Percentiles rank a stretch among this genome's conserved stretches.
Evolutionary conservation across 2,888 invertebrate genomes (phyloP).

Genomic region (Melipona bicolor): DNA sequence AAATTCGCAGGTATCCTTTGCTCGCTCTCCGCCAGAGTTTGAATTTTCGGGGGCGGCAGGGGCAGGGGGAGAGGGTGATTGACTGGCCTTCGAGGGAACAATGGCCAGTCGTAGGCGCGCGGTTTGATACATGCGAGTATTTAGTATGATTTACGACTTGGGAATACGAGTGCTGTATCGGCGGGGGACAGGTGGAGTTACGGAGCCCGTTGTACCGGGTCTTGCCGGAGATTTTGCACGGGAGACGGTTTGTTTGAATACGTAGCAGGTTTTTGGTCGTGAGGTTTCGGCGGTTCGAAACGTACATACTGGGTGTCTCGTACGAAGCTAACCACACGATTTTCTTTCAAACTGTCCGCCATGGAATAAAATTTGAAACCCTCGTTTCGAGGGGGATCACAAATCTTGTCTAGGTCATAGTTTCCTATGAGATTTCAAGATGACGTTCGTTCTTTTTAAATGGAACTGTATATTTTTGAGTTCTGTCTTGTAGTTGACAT

Average conservation of each 20-base stretch:
- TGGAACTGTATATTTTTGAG: too few relatives aligned
- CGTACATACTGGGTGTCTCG: neutral
- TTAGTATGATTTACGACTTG: conserved; percentile 12
- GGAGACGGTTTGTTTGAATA: neutral
- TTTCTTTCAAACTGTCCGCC: too few relatives aligned
- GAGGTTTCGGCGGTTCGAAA: neutral
- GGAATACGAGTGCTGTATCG: neutral
- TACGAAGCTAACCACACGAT: too few relatives aligned
- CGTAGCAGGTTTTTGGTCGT: conserved; percentile 1
- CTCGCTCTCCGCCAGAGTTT: neutral
- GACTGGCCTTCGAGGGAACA: conserved; percentile 1
- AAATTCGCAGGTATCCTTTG: conserved; percentile 10
- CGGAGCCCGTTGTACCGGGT: neutral
- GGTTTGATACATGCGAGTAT: conserved; percentile 11
- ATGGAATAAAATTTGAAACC: too few relatives aligned
- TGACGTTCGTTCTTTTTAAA: too few relatives aligned
- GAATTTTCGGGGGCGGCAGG: neutral
- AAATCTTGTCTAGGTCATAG: too few relatives aligned
- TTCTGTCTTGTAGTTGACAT: too few relatives aligned
- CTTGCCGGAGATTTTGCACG: neutral
- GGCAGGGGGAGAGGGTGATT: neutral
- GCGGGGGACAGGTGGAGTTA: neutral
- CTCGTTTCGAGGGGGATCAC: too few relatives aligned
- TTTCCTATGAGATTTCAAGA: too few relatives aligned
- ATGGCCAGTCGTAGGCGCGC: neutral